phyloP scores from a whole-genome alignment of 2,888 invertebrate genomes.

The Entomobrya multifasciata region DNA sequence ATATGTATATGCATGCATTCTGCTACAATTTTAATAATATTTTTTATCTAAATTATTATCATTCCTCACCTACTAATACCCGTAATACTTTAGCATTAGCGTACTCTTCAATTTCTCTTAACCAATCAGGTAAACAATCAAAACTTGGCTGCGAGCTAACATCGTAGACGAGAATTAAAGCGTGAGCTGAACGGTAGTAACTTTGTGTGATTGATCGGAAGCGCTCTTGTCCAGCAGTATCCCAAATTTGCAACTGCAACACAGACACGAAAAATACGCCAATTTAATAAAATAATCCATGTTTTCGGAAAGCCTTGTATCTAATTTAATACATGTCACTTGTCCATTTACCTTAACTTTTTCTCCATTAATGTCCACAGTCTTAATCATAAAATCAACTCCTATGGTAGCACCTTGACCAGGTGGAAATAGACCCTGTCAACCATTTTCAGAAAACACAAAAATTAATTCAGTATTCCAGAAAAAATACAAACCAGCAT shows the following conservation, averaged over 20 bases:
- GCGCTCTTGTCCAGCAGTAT: slow-evolving; percentile 87
- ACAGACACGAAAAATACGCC: neutral
- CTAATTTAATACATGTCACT: neutral
- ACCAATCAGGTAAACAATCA: slow-evolving; percentile 98
- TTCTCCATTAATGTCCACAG: slow-evolving; percentile 97
- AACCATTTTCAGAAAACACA: neutral
- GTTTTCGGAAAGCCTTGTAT: too few species aligned
- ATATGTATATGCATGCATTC: neutral
- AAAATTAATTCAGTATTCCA: neutral
- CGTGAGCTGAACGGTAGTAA: slow-evolving; percentile 98
- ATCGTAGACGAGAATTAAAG: slow-evolving; percentile 97
- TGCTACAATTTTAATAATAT: too few species aligned
- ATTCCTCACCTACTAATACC: slow-evolving; percentile 94
- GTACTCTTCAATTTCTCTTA: slow-evolving; percentile 98
- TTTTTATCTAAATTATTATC: too few species aligned
- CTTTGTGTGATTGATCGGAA: slow-evolving; percentile 99
- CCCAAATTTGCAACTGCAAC: slow-evolving; percentile 97
- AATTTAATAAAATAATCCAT: too few species aligned
- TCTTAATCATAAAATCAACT: slow-evolving; percentile 99
- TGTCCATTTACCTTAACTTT: slow-evolving; percentile 89
- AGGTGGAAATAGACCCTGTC: slow-evolving; percentile 95
- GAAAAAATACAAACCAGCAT: neutral
- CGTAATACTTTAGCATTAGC: slow-evolving; percentile 96
- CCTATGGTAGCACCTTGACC: slow-evolving; percentile 99
- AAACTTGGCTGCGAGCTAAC: slow-evolving; percentile 99